Percentiles rank a stretch among this genome's conserved stretches.
These are phyloP conservation scores for Phylloscopus trochiloides DNA, from an alignment of 2,113 vertebrate genomes.

Conservation along the genomic window DNA sequence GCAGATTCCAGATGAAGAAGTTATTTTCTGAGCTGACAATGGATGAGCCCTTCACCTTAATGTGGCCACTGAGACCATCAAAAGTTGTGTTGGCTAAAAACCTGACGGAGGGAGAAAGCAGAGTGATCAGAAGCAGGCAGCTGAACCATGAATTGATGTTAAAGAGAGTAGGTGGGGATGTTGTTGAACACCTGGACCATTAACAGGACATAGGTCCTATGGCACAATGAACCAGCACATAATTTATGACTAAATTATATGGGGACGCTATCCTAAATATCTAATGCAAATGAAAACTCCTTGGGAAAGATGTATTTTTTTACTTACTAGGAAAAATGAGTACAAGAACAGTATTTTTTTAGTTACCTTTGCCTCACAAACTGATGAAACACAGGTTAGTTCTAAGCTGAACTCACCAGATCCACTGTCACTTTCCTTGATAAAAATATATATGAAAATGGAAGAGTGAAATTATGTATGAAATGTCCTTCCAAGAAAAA, in stretches of 20 bases:
- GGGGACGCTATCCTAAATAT: background rate
- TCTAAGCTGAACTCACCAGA: background rate
- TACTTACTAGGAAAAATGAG: background rate
- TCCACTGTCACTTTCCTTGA: background rate
- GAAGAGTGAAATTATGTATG: background rate
- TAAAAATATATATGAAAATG: conserved; percentile 10
- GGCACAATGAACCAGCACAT: background rate
- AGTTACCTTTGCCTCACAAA: background rate
- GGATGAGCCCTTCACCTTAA: conserved; percentile 85
- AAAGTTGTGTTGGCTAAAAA: conserved; percentile 94
- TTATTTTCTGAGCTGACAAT: conserved; percentile 88
- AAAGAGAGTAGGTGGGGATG: background rate
- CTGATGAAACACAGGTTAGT: background rate
- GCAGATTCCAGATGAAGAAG: conserved; percentile 95
- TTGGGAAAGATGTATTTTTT: background rate
- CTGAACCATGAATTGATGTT: background rate
- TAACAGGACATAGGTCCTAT: background rate
- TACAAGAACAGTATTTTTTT: background rate
- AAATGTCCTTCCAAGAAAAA: conserved; percentile 37
- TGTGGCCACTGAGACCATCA: conserved; percentile 87
- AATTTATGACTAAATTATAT: background rate
- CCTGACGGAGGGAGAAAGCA: conserved; percentile 65
- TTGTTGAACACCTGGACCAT: background rate
- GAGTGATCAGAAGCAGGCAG: background rate
- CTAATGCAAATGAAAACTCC: background rate